Percentiles rank a stretch among this genome's conserved stretches.
Conservation (phyloP, 2,113 vertebrate species). For the Calyptommatus sinebrachiatus region DNA sequence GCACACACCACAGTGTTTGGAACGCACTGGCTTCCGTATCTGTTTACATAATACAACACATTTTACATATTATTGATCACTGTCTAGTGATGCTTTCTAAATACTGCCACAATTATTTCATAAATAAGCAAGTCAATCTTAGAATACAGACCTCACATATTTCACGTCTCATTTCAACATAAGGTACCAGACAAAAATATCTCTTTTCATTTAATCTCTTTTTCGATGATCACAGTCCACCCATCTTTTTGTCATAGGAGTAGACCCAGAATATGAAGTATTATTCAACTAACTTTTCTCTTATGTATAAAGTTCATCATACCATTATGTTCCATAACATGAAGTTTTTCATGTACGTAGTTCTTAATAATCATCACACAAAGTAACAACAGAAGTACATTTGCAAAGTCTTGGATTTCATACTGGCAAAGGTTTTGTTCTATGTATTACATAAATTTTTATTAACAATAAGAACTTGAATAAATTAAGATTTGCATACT, state of each 20-base stretch:
- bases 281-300: too few relatives aligned
- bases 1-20: constrained; percentile 97
- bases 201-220: neutral
- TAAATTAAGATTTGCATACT: too few relatives aligned
- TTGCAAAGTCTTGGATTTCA: too few relatives aligned
- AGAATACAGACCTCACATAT: neutral
- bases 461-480: too few relatives aligned
- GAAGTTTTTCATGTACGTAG: neutral
- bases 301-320: constrained; percentile 12
- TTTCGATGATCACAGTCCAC: constrained; percentile 17
- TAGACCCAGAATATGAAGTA: constrained; percentile 2
- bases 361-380: neutral
- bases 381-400: too few relatives aligned
- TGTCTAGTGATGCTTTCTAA: neutral
- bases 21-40: constrained; percentile 98
- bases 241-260: neutral
- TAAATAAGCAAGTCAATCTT: neutral
- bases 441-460: too few relatives aligned
- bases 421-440: too few relatives aligned
- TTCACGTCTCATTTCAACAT: neutral
- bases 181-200: neutral
- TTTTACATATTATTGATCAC: constrained; percentile 19
- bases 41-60: constrained; percentile 57
- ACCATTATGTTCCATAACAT: too few relatives aligned
- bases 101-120: neutral